Evolutionary conservation across 2,888 invertebrate genomes (phyloP).

Genomic region (Pseudanteris insignis): DNA sequence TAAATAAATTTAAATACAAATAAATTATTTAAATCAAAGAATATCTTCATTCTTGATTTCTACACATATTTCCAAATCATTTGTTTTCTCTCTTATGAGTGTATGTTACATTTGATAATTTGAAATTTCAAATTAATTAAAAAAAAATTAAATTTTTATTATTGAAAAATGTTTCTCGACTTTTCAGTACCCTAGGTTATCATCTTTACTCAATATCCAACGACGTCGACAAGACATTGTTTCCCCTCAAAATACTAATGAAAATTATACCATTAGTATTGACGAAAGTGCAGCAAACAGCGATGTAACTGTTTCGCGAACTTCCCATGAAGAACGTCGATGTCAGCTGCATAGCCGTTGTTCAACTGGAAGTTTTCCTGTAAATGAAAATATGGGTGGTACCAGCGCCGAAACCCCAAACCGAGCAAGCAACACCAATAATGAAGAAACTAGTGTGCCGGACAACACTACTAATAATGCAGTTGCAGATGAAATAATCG

Average conservation of each 20-base stretch:
- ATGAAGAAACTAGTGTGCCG: slow-evolving; percentile 12
- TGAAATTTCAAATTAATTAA: too few species aligned
- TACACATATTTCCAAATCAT: too few species aligned
- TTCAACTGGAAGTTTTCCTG: slow-evolving; percentile 52
- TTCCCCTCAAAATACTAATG: slow-evolving; percentile 60
- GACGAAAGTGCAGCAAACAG: slow-evolving; percentile 49
- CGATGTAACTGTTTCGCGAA: slow-evolving; percentile 26
- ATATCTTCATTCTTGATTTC: too few species aligned
- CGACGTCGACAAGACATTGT: slow-evolving; percentile 67
- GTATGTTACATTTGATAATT: too few species aligned
- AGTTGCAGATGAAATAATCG: background rate
- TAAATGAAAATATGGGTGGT: slow-evolving; percentile 51
- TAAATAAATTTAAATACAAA: too few species aligned
- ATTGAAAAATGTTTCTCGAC: too few species aligned
- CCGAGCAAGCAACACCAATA: slow-evolving; percentile 34
- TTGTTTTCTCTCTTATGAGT: too few species aligned
- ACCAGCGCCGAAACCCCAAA: slow-evolving; percentile 48
- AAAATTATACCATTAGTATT: slow-evolving; percentile 58
- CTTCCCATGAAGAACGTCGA: slow-evolving; percentile 44
- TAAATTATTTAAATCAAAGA: too few species aligned
- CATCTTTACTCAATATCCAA: slow-evolving; percentile 57
- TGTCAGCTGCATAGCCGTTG: slow-evolving; percentile 37
- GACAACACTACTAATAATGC: background rate
- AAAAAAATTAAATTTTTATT: too few species aligned
- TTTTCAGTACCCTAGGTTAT: slow-evolving; percentile 52